Evolutionary conservation across 2,888 invertebrate species (phyloP).

Genomic region (Adelognathus sp.): DNA sequence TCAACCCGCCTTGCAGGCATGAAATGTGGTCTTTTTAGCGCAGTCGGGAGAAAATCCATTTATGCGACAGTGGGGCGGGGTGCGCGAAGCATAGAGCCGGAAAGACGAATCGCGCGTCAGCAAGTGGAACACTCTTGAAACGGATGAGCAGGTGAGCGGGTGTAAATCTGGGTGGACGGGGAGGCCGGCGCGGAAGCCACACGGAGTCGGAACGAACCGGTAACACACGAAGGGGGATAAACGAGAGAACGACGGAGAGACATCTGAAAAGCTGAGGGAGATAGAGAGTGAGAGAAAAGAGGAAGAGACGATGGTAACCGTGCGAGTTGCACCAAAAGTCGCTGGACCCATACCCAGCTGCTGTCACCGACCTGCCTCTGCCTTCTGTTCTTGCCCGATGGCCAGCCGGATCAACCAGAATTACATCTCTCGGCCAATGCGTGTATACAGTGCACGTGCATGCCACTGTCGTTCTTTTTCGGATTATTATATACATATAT

Average conservation of each 20-base stretch:
- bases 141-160: slow-evolving; percentile 78
- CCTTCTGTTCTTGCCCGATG: slow-evolving; percentile 44
- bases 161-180: slow-evolving; percentile 76
- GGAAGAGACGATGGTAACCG: slow-evolving; percentile 25
- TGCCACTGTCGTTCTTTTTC: slow-evolving; percentile 32
- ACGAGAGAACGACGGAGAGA: slow-evolving; percentile 36
- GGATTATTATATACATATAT: slow-evolving; percentile 4
- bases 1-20: too few relatives aligned
- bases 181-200: slow-evolving; percentile 50
- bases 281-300: slow-evolving; percentile 15
- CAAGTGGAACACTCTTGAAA: slow-evolving; percentile 77
- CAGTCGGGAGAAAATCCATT: too few relatives aligned
- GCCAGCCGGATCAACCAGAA: slow-evolving; percentile 54
- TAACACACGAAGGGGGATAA: slow-evolving; percentile 31
- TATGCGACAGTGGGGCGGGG: not conserved
- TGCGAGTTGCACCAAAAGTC: slow-evolving; percentile 44
- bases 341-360: slow-evolving; percentile 74
- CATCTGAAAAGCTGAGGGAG: slow-evolving; percentile 1
- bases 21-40: not conserved
- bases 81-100: slow-evolving; percentile 64
- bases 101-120: slow-evolving; percentile 66
- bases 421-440: slow-evolving; percentile 52
- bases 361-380: slow-evolving; percentile 67
- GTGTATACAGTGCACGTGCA: slow-evolving; percentile 44
- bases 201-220: slow-evolving; percentile 42